Base-by-base conservation (phyloP, 2,888 invertebrate species). In the Balanococcus diminutus region DNA sequence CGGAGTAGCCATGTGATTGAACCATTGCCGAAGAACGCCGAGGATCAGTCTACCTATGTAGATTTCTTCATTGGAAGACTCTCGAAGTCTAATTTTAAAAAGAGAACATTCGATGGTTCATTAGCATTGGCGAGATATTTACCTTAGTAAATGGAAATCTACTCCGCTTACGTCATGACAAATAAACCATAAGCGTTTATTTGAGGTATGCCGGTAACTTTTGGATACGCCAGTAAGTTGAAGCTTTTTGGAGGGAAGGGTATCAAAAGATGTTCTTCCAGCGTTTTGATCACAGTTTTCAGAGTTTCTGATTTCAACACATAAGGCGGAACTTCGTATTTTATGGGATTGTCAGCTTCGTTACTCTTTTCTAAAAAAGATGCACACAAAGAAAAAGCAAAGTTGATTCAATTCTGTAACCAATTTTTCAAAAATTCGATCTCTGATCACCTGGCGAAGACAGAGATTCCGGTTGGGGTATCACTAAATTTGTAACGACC, bases 401-500 rank as follows among this genome's bases (percentile, higher is more conserved):
- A n/a, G n/a, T n/a, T n/a, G n/a, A n/a, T n/a, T n/a, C n/a, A n/a
- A n/a, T n/a, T n/a, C n/a, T n/a, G n/a, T n/a, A n/a, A n/a, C n/a
- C n/a, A n/a, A n/a, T n/a, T n/a, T n/a, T n/a, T n/a, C n/a, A n/a
- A n/a, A n/a, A n/a, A n/a, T n/a, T n/a, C n/a, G n/a, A n/a, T n/a
- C n/a, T n/a, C n/a, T n/a, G n/a, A n/a, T 28, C 4, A 67, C 67
- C 67, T 67, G 28, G 31, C 3, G 28, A 28, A 32, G 36, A 79
- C 36, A 19, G 11, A n/a, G 32, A 36, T n/a, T 79, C 75, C 0
- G 75, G 75, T 9, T 79, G 31, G 8, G 75, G 75, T 36, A 79
- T 79, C 1, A 79, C 31, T 14, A 79, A 91, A 87, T 95, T 93
- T 0, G 95, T 94, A 25, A 94, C 92, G 11, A 95, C 92, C 86